Evolutionary conservation across 2,797 vertebrate species (phyloP).

Genomic region (Choloepus didactylus): DNA sequence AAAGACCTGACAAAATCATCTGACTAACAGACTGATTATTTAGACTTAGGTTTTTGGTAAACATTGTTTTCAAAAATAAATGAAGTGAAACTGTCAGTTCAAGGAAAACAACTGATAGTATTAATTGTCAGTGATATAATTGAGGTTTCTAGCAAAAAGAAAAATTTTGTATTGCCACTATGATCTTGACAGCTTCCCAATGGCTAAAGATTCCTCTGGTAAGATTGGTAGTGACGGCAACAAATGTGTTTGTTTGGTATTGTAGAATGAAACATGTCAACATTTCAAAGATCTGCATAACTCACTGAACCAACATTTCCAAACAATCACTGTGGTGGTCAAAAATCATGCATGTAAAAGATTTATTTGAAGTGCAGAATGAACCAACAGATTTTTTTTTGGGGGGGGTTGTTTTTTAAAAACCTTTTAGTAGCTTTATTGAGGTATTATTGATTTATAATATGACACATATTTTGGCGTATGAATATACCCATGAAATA

Average conservation of each 20-base stretch:
- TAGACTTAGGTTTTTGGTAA: not conserved
- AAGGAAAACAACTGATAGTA: not conserved
- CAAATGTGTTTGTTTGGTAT: not conserved
- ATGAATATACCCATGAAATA: not conserved
- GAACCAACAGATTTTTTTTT: not conserved
- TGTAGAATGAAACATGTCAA: not conserved
- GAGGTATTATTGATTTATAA: not conserved
- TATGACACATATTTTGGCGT: not conserved
- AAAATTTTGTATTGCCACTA: not conserved
- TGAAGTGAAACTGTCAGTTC: not conserved
- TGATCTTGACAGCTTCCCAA: constrained; percentile 12
- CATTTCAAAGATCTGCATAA: not conserved
- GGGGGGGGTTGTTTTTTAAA: not conserved
- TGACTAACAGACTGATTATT: not conserved
- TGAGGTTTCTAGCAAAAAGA: constrained; percentile 15
- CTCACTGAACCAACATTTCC: not conserved
- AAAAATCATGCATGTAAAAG: not conserved
- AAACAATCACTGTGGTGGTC: not conserved
- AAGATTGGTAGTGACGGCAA: constrained; percentile 35
- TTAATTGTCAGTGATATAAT: not conserved
- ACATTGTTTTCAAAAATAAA: constrained; percentile 15
- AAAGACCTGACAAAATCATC: no score
- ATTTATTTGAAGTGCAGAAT: constrained; percentile 10
- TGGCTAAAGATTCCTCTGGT: constrained; percentile 15
- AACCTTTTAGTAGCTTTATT: not conserved